Base-by-base conservation (phyloP, 1,140 invertebrate species). In the Cylas formicarius region DNA sequence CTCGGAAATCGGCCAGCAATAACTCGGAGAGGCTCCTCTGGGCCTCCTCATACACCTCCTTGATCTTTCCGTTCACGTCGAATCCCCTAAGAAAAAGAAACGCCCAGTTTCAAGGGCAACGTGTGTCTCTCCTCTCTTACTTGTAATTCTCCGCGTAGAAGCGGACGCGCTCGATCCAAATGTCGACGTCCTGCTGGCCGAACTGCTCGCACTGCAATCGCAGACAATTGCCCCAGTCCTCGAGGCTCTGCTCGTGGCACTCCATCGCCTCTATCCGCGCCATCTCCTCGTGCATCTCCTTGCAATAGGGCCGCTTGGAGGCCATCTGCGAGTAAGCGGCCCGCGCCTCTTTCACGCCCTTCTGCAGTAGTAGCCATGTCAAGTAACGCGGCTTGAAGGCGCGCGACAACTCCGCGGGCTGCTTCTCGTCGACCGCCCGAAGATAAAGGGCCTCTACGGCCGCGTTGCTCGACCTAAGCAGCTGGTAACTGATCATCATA, bases 281-380 rank as follows among this genome's bases (percentile, higher is more conserved):
- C 29, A 32, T 32, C 17, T 32, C 29, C 17, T 8, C 17, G 13
- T 32, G 29, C 29, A 32, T 13, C 17, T 32, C 11, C 13, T 32
- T 32, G 5, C 5, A 32, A 16, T 32, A 32, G 7, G 29, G 29
- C 5, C n/a, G 7, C 13, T 11, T 32, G 6, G 7, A 6, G 7
- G 29, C 29, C 17, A 32, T 32, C 17, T 11, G 11, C 5, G 17
- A 16, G 13, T 32, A 32, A n/a, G 17, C 11, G 11, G 11, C 29
- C n/a, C 29, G 29, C 7, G 29, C 29, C 11, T 16, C 13, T 16
- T 32, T 16, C 6, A 32, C 17, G 5, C 29, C 29, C 17, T 13
- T 32, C 7, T 6, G 7, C 11, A 32, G 13, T 8, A 32, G 6
- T 6, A 16, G 11, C 29, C 7, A 8, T 6, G 29, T 8, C 6